Evolutionary conservation across 2,113 vertebrate genomes (phyloP).

Genomic region (Lasiurus cinereus): DNA sequence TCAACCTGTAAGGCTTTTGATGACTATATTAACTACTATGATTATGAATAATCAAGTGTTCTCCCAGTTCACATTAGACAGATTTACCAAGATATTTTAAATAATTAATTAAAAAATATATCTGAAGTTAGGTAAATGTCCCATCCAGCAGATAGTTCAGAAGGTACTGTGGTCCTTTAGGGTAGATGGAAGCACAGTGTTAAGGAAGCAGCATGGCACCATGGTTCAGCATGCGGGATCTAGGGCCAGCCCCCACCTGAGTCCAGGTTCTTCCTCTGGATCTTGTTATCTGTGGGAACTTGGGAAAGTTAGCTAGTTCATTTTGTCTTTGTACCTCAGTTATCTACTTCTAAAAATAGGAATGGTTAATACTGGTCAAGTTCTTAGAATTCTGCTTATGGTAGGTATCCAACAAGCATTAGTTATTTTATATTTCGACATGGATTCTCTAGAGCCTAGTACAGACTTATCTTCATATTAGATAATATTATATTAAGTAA

Average conservation of each 20-base stretch:
- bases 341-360: neutral
- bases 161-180: neutral
- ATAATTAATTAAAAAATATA: neutral
- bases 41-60: neutral
- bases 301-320: neutral
- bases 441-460: neutral
- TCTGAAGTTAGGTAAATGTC: neutral
- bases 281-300: neutral
- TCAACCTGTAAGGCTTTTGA: neutral
- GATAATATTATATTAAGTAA: neutral
- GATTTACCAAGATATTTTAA: neutral
- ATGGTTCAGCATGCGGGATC: neutral
- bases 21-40: neutral
- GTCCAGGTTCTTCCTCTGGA: neutral
- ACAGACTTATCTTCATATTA: neutral
- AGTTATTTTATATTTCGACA: neutral
- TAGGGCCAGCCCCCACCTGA: neutral
- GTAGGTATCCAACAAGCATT: neutral
- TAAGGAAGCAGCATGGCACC: neutral
- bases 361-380: neutral
- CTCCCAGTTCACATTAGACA: neutral
- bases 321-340: neutral
- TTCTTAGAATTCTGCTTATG: slow-evolving; percentile 19
- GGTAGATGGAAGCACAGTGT: neutral
- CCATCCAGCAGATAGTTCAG: neutral